Percentiles rank a stretch among this genome's conserved stretches.
Evolutionary conservation across 2,797 vertebrate species (phyloP).

Genomic region (Petrocephalus schoutedeni): DNA sequence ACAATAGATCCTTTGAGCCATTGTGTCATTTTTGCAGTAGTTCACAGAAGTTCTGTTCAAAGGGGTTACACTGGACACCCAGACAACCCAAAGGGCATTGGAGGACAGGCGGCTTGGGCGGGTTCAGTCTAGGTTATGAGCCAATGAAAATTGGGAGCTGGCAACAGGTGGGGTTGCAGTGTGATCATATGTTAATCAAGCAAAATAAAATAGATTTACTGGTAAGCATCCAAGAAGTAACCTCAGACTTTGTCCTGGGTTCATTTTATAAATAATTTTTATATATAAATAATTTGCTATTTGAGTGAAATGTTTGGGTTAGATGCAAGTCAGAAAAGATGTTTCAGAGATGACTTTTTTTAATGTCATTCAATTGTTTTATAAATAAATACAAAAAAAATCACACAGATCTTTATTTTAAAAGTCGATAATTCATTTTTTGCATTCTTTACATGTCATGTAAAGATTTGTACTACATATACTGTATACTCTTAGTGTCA

Average conservation of each 20-base stretch:
- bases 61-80: not conserved
- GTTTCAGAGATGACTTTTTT: not conserved
- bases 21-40: not conserved
- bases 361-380: not conserved
- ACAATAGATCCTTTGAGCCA: not conserved
- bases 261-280: not conserved
- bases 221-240: not conserved
- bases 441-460: not conserved
- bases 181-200: not conserved
- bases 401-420: not conserved
- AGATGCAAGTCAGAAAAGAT: not conserved
- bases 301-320: not conserved
- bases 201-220: not conserved
- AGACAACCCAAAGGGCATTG: not conserved
- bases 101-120: not conserved
- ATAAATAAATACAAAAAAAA: slow-evolving; percentile 5
- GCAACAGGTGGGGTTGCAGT: not conserved
- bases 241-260: not conserved
- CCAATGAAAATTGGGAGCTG: not conserved
- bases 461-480: not conserved
- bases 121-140: not conserved
- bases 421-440: not conserved
- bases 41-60: not conserved
- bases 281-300: too few relatives aligned
- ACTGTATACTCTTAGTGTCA: not conserved